Percentiles rank a stretch among this genome's conserved stretches.
phyloP scores from a whole-genome alignment of 2,888 invertebrate species.

The Aleiodes alternator region DNA sequence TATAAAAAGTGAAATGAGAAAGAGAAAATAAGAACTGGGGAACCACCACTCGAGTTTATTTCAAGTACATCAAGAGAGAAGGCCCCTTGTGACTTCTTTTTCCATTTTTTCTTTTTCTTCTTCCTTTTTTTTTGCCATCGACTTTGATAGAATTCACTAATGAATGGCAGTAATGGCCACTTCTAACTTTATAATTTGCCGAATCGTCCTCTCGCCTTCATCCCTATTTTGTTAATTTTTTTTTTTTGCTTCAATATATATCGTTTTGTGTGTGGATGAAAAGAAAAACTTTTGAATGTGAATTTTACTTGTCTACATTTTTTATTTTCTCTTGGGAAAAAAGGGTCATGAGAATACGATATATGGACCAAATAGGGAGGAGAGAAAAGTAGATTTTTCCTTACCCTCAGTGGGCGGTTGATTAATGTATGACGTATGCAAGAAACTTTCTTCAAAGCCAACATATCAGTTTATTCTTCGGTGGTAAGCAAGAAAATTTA shows the following conservation, averaged over 20 bases:
- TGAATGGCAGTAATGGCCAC: slow-evolving; percentile 24
- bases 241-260: slow-evolving; percentile 28
- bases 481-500: slow-evolving; percentile 10
- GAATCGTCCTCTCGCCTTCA: slow-evolving; percentile 42
- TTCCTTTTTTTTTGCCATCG: slow-evolving; percentile 14
- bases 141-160: slow-evolving; percentile 27
- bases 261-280: slow-evolving; percentile 7
- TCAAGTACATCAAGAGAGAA: slow-evolving; percentile 18
- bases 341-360: slow-evolving; percentile 54
- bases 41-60: slow-evolving; percentile 21
- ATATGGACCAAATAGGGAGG: slow-evolving; percentile 56
- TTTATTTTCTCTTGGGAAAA: slow-evolving; percentile 8
- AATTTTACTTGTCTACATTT: slow-evolving; percentile 31
- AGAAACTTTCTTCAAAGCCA: slow-evolving; percentile 35
- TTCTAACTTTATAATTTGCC: slow-evolving; percentile 20
- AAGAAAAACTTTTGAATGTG: slow-evolving; percentile 13
- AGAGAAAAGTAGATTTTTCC: slow-evolving; percentile 59
- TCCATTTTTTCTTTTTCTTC: background rate
- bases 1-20: too few species aligned
- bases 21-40: background rate
- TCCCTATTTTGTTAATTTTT: background rate
- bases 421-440: slow-evolving; percentile 60
- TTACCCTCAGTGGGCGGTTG: slow-evolving; percentile 56
- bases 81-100: slow-evolving; percentile 26
- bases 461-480: background rate